Percentiles rank a stretch among this genome's conserved stretches.
Conservation (phyloP, 2,113 vertebrate species). For the Thymallus thymallus region DNA sequence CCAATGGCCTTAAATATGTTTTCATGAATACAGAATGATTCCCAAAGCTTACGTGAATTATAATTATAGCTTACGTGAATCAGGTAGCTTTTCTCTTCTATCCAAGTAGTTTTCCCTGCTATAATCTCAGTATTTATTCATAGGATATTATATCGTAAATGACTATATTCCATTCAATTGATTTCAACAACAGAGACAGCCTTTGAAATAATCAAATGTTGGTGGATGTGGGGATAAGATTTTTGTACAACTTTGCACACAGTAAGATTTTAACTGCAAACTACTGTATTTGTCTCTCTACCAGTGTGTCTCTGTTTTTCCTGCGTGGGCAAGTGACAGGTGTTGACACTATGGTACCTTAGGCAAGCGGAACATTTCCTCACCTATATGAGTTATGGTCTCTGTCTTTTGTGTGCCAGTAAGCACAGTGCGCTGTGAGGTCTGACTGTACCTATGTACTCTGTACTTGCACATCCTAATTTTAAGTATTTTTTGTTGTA, state of each 20-base stretch:
- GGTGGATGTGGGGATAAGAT: conserved; percentile 26
- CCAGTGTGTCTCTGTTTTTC: conserved; percentile 44
- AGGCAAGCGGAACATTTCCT: conserved; percentile 39
- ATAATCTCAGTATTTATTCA: conserved; percentile 29
- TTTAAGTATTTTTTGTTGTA: conserved; percentile 56
- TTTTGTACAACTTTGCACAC: conserved; percentile 64
- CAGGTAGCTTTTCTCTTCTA: conserved; percentile 11
- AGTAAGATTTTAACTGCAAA: conserved; percentile 19
- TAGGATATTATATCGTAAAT: conserved; percentile 21
- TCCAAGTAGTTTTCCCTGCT: background rate
- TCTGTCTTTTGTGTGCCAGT: conserved; percentile 43
- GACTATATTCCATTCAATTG: conserved; percentile 36
- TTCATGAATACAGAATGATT: conserved; percentile 54
- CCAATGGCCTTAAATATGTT: conserved; percentile 76
- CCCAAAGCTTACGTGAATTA: conserved; percentile 50
- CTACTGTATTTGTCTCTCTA: conserved; percentile 23
- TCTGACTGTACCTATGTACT: conserved; percentile 46
- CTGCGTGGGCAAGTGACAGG: conserved; percentile 40
- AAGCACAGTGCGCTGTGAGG: conserved; percentile 33
- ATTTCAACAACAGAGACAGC: conserved; percentile 20
- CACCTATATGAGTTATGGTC: conserved; percentile 26
- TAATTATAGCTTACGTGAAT: conserved; percentile 23
- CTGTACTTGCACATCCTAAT: conserved; percentile 50
- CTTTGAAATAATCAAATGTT: conserved; percentile 35
- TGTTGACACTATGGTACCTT: conserved; percentile 51